Percentiles rank a stretch among this genome's conserved stretches.
Evolutionary conservation across 2,113 vertebrate species (phyloP).

Genomic region (Cololabis saira): DNA sequence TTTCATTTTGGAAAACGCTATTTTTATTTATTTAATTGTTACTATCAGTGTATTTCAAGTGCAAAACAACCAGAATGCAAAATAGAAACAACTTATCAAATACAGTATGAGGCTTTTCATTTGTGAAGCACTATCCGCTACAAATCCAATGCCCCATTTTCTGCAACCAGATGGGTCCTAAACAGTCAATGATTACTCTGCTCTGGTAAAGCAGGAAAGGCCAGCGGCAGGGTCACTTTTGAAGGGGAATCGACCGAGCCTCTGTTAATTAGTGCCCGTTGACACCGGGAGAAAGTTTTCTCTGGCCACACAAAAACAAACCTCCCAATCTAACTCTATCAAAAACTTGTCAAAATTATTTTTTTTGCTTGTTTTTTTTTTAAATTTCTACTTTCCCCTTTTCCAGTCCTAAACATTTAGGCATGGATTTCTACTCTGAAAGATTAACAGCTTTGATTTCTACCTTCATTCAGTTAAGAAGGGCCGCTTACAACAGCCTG

Average conservation of each 20-base stretch:
- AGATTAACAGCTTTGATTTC: too few species aligned
- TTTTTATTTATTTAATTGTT: background rate
- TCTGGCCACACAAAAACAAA: constrained; percentile 12
- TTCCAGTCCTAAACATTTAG: too few species aligned
- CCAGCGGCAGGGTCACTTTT: constrained; percentile 71
- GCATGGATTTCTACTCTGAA: too few species aligned
- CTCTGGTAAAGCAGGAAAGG: constrained; percentile 75
- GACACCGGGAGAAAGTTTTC: constrained; percentile 18
- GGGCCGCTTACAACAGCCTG: too few species aligned
- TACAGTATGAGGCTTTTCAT: constrained; percentile 12
- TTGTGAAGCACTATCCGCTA: constrained; percentile 20
- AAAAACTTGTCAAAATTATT: too few species aligned
- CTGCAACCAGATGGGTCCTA: constrained; percentile 53
- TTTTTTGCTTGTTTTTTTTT: background rate
- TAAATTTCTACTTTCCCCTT: too few species aligned
- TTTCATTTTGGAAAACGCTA: too few species aligned
- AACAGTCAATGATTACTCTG: constrained; percentile 72
- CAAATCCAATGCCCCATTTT: constrained; percentile 65
- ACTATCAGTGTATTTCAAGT: background rate
- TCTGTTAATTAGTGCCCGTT: constrained; percentile 77
- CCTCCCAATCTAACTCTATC: background rate
- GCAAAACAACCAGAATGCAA: background rate
- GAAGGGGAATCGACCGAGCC: constrained; percentile 77
- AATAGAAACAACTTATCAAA: background rate
- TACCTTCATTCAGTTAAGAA: too few species aligned